Percentiles rank a stretch among this genome's conserved stretches.
Evolutionary conservation across 2,113 vertebrate genomes (phyloP).

Genomic region (Gallinago undulata): DNA sequence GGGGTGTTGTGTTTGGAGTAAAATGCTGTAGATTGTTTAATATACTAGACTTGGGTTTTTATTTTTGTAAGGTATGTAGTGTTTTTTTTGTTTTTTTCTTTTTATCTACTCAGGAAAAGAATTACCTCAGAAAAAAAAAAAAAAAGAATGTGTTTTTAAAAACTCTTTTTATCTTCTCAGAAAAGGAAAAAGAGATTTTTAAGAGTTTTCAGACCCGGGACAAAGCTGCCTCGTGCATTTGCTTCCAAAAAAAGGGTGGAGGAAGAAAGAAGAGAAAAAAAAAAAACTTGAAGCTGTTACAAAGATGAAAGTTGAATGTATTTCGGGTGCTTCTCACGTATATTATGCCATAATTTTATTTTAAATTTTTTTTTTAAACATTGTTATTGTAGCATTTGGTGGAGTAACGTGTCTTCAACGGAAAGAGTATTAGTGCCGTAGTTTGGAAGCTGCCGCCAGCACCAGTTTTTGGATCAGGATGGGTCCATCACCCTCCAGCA

Average conservation of each 20-base stretch:
- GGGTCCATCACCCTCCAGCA: neutral
- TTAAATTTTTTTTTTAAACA: slow-evolving; percentile 51
- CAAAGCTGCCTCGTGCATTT: slow-evolving; percentile 68
- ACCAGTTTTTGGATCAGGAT: slow-evolving; percentile 72
- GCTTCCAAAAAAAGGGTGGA: slow-evolving; percentile 63
- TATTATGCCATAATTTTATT: slow-evolving; percentile 56
- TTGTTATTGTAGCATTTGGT: slow-evolving; percentile 79
- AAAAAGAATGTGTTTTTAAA: slow-evolving; percentile 16
- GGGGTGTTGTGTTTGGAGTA: neutral
- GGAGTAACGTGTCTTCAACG: slow-evolving; percentile 79
- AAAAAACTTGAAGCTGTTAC: slow-evolving; percentile 90
- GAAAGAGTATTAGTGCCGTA: slow-evolving; percentile 63
- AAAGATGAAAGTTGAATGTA: slow-evolving; percentile 96
- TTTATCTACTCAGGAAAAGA: slow-evolving; percentile 97
- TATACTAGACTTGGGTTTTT: slow-evolving; percentile 80
- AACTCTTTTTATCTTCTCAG: slow-evolving; percentile 42
- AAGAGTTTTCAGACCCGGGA: slow-evolving; percentile 1
- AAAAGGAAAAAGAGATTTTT: slow-evolving; percentile 2
- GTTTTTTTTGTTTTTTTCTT: slow-evolving; percentile 70
- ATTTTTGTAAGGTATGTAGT: slow-evolving; percentile 83
- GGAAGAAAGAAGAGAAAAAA: neutral
- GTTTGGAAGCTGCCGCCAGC: neutral
- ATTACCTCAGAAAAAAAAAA: slow-evolving; percentile 94
- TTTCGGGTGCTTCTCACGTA: slow-evolving; percentile 81
- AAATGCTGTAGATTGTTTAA: slow-evolving; percentile 78